phyloP scores from a whole-genome alignment of 35 echinoderm and acorn worm species.

The Nesometra sesokonis region DNA sequence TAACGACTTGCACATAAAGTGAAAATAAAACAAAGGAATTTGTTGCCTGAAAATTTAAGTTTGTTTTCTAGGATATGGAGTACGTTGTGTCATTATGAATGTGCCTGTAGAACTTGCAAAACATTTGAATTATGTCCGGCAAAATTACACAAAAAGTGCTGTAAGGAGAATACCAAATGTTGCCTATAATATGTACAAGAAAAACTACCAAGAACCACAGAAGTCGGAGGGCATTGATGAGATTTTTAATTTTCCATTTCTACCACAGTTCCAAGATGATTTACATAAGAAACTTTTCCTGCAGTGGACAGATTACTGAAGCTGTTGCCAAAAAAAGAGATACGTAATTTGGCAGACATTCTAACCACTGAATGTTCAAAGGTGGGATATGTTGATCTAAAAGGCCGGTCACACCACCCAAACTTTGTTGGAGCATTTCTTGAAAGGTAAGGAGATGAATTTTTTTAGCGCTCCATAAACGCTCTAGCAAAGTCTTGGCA shows the following conservation, averaged over 20 bases:
- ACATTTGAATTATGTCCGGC: constrained; percentile 72
- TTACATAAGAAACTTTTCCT: constrained; percentile 54
- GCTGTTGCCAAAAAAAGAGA: not conserved
- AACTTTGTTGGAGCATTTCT: too few species aligned
- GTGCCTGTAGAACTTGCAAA: constrained; percentile 55
- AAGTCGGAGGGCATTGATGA: constrained; percentile 49
- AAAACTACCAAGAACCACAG: constrained; percentile 60
- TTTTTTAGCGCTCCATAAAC: too few species aligned
- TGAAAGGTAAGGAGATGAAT: too few species aligned
- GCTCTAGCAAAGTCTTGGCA: too few species aligned
- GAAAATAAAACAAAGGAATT: too few species aligned
- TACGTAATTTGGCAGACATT: too few species aligned
- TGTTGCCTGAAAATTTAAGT: too few species aligned
- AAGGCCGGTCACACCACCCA: too few species aligned
- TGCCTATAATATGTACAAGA: constrained; percentile 89
- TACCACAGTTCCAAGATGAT: constrained; percentile 56
- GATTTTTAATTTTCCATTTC: constrained; percentile 57
- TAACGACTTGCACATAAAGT: too few species aligned
- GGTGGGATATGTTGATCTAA: too few species aligned
- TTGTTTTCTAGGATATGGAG: constrained; percentile 38
- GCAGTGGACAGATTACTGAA: constrained; percentile 62
- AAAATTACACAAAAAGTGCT: constrained; percentile 51
- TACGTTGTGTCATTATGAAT: constrained; percentile 60
- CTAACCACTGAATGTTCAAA: too few species aligned
- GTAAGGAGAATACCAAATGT: constrained; percentile 64